Conservation (phyloP, 2,888 invertebrate species). For the Panzeria rudis region DNA sequence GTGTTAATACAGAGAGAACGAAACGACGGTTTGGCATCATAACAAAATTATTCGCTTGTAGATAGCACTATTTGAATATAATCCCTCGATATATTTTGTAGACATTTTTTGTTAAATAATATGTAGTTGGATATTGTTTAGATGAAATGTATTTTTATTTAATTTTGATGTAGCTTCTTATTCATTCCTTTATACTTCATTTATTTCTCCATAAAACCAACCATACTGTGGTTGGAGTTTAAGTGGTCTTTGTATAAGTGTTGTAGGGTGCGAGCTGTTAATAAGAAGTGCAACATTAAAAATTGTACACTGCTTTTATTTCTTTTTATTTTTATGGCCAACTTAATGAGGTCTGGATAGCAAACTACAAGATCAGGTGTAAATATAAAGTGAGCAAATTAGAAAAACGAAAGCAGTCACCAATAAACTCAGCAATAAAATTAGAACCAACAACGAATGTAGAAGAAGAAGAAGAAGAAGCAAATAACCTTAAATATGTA, state of each 20-base stretch:
- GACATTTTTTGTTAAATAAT: no score
- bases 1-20: no score
- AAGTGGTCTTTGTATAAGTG: background rate
- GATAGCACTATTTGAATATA: no score
- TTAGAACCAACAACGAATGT: background rate
- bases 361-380: conserved; percentile 55
- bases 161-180: background rate
- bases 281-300: background rate
- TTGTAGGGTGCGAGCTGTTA: background rate
- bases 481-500: background rate
- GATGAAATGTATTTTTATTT: no score
- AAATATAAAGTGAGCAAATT: conserved; percentile 57
- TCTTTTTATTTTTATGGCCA: conserved; percentile 38
- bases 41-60: no score
- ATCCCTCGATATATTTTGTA: no score
- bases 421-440: background rate
- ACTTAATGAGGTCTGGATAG: conserved; percentile 39
- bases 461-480: background rate
- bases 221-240: no score
- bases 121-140: no score
- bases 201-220: background rate
- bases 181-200: background rate
- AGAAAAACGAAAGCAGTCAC: conserved; percentile 26
- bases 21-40: no score
- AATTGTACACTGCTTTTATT: background rate